A percentile compares a stretch with the other conserved stretches of the same genome.
Conservation (phyloP, 2,888 invertebrate species). For the Melangyna quadrimaculata region DNA sequence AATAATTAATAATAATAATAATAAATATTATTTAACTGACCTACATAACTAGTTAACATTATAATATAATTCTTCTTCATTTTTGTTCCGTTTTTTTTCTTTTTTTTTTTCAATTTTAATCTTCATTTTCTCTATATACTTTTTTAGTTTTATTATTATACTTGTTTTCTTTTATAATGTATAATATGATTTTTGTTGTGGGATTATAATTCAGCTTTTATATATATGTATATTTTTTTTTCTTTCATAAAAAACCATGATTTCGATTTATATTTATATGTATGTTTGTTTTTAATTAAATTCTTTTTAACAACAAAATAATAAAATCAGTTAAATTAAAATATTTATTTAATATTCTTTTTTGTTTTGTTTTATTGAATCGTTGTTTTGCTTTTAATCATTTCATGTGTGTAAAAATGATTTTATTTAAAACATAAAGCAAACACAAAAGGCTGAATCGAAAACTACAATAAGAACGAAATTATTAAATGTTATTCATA, state of each 20-base stretch:
- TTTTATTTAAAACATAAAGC: background rate
- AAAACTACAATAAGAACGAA: constrained; percentile 40
- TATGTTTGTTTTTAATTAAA: constrained; percentile 14
- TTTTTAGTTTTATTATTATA: constrained; percentile 73
- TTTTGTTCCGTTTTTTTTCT: constrained; percentile 75
- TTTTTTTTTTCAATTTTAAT: constrained; percentile 74
- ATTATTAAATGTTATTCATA: background rate
- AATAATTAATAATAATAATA: constrained; percentile 74
- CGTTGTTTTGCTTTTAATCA: constrained; percentile 66
- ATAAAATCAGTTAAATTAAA: constrained; percentile 52
- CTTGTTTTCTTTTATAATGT: constrained; percentile 66
- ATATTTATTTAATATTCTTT: constrained; percentile 29
- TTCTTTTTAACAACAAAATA: constrained; percentile 36
- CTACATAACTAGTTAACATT: constrained; percentile 81
- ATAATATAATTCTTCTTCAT: constrained; percentile 75
- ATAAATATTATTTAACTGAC: constrained; percentile 79
- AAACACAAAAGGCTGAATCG: constrained; percentile 33
- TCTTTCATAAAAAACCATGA: constrained; percentile 59
- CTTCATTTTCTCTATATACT: constrained; percentile 72
- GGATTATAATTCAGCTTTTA: constrained; percentile 73
- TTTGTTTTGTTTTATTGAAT: constrained; percentile 41
- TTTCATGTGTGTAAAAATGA: constrained; percentile 43
- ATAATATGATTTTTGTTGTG: constrained; percentile 73
- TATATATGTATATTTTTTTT: constrained; percentile 37
- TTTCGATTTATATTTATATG: constrained; percentile 45